phyloP scores from a whole-genome alignment of 2,888 invertebrate genomes.

The Gari tellinella region DNA sequence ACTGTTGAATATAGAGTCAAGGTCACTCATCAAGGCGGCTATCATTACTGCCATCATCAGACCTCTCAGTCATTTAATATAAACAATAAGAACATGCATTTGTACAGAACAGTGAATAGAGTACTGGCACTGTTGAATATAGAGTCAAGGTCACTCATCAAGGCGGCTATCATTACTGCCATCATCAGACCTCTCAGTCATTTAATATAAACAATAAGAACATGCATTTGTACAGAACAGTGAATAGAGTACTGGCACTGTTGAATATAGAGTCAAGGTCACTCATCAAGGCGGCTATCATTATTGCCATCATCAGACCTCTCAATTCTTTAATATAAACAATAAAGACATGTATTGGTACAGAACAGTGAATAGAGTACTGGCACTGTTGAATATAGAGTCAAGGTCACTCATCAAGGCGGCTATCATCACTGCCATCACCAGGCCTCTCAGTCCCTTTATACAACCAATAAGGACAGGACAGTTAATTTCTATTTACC shows the following conservation, averaged over 20 bases:
- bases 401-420: slow-evolving; percentile 86
- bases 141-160: slow-evolving; percentile 86
- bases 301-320: slow-evolving; percentile 85
- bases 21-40: slow-evolving; percentile 86
- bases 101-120: slow-evolving; percentile 70
- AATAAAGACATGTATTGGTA: too few species aligned
- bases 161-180: slow-evolving; percentile 86
- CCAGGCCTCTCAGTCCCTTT: slow-evolving; percentile 77
- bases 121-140: slow-evolving; percentile 86
- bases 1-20: slow-evolving; percentile 86
- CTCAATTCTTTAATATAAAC: too few species aligned
- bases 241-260: slow-evolving; percentile 84
- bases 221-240: slow-evolving; percentile 25
- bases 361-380: slow-evolving; percentile 83
- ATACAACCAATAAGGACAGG: too few species aligned
- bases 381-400: slow-evolving; percentile 86
- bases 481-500: too few species aligned
- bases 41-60: slow-evolving; percentile 86
- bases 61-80: slow-evolving; percentile 71
- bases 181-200: slow-evolving; percentile 83
- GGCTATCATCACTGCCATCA: slow-evolving; percentile 86
- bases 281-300: slow-evolving; percentile 86
- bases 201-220: slow-evolving; percentile 9
- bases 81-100: slow-evolving; percentile 1
- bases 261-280: slow-evolving; percentile 86